phyloP scores from a whole-genome alignment of 1,140 invertebrate genomes.

The Tetramorium parvispinum region DNA sequence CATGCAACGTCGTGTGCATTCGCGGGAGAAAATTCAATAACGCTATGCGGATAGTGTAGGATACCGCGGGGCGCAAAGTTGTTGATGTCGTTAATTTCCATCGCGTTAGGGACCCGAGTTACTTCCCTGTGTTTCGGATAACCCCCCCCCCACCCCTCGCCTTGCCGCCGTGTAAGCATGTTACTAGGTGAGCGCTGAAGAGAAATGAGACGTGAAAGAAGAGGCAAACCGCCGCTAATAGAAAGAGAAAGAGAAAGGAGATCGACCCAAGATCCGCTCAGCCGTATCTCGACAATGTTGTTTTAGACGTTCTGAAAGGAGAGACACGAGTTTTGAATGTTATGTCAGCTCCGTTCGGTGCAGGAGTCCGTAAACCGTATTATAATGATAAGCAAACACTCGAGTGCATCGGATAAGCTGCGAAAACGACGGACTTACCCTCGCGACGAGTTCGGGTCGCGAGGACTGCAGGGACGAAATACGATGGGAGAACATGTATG shows the following conservation, averaged over 20 bases:
- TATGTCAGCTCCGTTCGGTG: conserved; percentile 59
- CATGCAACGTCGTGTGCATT: conserved; percentile 15
- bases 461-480: background rate
- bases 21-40: conserved; percentile 67
- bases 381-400: conserved; percentile 73
- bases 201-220: conserved; percentile 71
- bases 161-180: conserved; percentile 7
- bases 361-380: conserved; percentile 61
- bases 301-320: conserved; percentile 69
- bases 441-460: background rate
- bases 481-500: background rate
- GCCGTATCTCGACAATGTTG: conserved; percentile 65
- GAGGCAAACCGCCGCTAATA: background rate
- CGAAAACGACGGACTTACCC: conserved; percentile 31
- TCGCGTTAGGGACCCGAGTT: conserved; percentile 64
- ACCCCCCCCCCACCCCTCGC: background rate
- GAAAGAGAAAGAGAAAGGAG: background rate
- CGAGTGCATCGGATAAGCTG: conserved; percentile 50
- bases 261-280: conserved; percentile 34
- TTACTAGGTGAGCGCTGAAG: conserved; percentile 1
- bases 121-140: conserved; percentile 35
- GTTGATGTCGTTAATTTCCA: conserved; percentile 71
- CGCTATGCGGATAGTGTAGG: conserved; percentile 20
- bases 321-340: conserved; percentile 62
- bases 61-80: conserved; percentile 58